Percentiles rank a stretch among this genome's conserved stretches.
Conservation (phyloP, 1,140 invertebrate genomes). For the Ganaspis sp. region DNA sequence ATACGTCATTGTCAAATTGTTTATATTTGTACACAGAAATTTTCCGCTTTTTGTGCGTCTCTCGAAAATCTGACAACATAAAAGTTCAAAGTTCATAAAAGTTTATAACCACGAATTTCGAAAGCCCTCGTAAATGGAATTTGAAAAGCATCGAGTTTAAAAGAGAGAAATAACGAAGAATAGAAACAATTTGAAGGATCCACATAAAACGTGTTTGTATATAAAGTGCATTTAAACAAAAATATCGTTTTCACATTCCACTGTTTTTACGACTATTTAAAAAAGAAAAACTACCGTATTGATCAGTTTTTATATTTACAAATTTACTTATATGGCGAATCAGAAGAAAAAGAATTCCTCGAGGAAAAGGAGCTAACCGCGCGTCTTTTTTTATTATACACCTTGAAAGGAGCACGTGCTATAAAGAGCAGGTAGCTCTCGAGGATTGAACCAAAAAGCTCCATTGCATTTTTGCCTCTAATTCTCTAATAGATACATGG, state of each 20-base stretch:
- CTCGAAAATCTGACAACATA: background rate
- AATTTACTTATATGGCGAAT: constrained; percentile 19
- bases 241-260: background rate
- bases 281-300: background rate
- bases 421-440: constrained; percentile 13
- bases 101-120: too few species aligned
- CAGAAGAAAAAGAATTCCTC: background rate
- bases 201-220: background rate
- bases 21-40: background rate
- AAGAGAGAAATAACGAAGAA: background rate
- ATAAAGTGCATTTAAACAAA: background rate
- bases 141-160: background rate
- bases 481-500: constrained; percentile 7
- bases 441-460: background rate
- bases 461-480: background rate
- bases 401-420: background rate
- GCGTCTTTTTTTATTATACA: background rate
- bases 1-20: background rate
- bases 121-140: too few species aligned
- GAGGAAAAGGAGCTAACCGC: background rate
- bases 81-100: background rate
- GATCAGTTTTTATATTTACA: constrained; percentile 10
- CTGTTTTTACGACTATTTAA: background rate
- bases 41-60: background rate
- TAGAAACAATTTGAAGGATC: background rate